phyloP scores from a whole-genome alignment of 2,888 invertebrate species.

The Pelosia muscerda region DNA sequence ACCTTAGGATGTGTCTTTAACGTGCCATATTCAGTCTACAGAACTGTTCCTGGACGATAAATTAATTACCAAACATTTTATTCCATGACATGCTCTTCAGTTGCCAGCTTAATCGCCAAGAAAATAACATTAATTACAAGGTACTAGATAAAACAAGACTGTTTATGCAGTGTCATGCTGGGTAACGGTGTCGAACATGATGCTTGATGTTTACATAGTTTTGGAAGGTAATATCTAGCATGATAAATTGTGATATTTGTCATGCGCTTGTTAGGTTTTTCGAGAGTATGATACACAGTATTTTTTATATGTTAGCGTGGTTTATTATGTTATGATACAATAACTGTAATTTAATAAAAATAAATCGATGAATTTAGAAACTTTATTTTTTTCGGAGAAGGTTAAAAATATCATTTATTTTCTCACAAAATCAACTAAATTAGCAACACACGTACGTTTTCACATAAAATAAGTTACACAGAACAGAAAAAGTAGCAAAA shows the following conservation, averaged over 20 bases:
- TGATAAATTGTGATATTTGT: background rate
- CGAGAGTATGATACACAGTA: background rate
- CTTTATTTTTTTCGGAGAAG: no score
- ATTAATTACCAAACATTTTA: conserved; percentile 8
- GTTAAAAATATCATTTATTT: no score
- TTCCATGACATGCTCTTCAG: conserved; percentile 15
- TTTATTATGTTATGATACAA: no score
- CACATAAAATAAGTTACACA: no score
- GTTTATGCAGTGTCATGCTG: conserved; percentile 18
- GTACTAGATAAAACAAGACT: background rate
- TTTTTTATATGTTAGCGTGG: background rate
- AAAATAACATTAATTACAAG: conserved; percentile 15
- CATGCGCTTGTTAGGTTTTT: background rate
- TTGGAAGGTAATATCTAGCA: background rate
- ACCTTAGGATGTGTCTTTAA: no score
- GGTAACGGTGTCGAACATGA: conserved; percentile 9
- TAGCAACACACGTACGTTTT: no score
- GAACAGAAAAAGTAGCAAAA: no score
- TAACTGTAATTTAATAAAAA: no score
- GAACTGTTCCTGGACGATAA: background rate
- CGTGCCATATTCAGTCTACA: background rate
- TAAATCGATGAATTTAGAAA: no score
- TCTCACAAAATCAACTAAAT: no score
- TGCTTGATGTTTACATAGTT: background rate
- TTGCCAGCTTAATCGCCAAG: conserved; percentile 3